Conservation (phyloP, 1,140 invertebrate genomes). For the Saccostrea cuccullata region DNA sequence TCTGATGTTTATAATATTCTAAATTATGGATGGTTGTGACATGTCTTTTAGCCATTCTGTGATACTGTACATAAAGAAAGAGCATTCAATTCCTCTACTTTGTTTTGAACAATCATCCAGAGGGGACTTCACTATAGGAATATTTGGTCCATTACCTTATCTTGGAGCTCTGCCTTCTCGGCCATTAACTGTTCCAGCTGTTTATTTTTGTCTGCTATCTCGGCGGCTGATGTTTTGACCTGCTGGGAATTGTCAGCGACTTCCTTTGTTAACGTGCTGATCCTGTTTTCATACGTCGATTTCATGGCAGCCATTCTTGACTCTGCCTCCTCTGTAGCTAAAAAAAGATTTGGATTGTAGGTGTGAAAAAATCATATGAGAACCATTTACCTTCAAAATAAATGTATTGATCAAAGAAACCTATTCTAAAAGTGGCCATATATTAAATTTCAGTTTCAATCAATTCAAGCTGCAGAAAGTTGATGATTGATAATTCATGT, state of each 20-base stretch:
- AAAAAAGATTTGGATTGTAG: not conserved
- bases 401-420: too few species aligned
- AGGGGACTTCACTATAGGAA: not conserved
- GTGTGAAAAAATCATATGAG: too few species aligned
- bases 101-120: not conserved
- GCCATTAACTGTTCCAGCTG: constrained; percentile 44
- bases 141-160: constrained; percentile 78
- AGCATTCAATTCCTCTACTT: not conserved
- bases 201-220: constrained; percentile 39
- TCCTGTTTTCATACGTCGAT: constrained; percentile 85
- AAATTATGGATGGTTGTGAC: too few species aligned
- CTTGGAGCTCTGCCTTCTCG: constrained; percentile 81
- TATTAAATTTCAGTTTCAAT: too few species aligned
- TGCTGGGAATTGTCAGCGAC: constrained; percentile 82
- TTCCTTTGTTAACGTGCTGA: constrained; percentile 88
- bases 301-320: constrained; percentile 82
- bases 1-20: too few species aligned
- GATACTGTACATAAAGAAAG: not conserved
- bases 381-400: too few species aligned
- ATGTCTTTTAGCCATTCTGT: constrained; percentile 57
- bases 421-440: too few species aligned
- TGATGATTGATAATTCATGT: too few species aligned
- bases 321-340: constrained; percentile 60
- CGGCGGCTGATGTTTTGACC: constrained; percentile 1
- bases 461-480: too few species aligned